Base-by-base conservation (phyloP, 1,140 invertebrate genomes). In the Drosophila kikkawai region DNA sequence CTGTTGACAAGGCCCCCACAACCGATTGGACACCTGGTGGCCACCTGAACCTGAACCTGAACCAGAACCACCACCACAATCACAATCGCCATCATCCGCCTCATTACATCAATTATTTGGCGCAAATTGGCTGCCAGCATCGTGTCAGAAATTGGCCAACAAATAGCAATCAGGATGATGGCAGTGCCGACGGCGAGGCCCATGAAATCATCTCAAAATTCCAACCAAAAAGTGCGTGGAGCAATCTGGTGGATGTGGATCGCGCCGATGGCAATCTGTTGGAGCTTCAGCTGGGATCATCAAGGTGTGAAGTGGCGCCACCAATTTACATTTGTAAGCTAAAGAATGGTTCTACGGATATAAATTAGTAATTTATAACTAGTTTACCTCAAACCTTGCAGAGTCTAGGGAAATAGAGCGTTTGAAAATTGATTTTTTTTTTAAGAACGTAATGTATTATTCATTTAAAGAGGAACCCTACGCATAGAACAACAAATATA, bases 71-170 rank as follows among this genome's bases (percentile, higher is more conserved):
- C n/a, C 57, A 79, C 17, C 60, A 53, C 36, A 41, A 67, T 47
- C 41, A 47, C 34, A 19, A 53, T 47, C 37, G 58, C 32, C 57
- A 57, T 58, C 63, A 65, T 59, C 75, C 65, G 37, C 71, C 42
- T 42, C 69, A 81, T 53, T 74, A 75, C 50, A 77, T 73, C 63
- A 82, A 87, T 81, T 90, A 87, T 87, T 56, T 80, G 60, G 80
- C 84, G 29, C 86, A 88, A 66, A 85, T 90, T 83, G 85, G 67
- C 63, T 90, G 81, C 44, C 83, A 87, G 57, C 84, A 88, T 68
- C 77, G 76, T 55, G 61, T 84, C 34, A 87, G 79, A 50, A 81
- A 77, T 70, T 70, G 67, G 67, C 67, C 67, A 68, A 32, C 67
- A 41, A 70, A 70, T 56, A n/a, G 67, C 67, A 70, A 68, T 68